A percentile compares a stretch with the other conserved stretches of the same genome.
phyloP scores from a whole-genome alignment of 1,140 invertebrate genomes.

The Bursaphelenchus mucronatus region DNA sequence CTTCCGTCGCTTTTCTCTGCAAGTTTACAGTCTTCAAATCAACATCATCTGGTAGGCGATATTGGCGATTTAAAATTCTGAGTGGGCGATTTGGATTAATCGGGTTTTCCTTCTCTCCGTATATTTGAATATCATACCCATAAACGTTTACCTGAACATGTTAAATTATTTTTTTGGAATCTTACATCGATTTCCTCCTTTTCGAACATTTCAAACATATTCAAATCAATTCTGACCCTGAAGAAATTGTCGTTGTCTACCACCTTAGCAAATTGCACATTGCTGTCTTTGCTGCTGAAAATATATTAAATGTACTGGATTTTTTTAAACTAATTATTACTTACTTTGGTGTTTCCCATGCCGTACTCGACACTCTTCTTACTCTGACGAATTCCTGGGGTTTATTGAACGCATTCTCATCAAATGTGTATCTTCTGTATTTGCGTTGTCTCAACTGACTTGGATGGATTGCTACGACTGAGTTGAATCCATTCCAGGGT shows the following conservation, averaged over 20 bases:
- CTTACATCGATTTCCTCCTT: constrained; percentile 30
- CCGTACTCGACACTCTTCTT: constrained; percentile 27
- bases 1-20: constrained; percentile 14
- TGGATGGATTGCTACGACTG: constrained; percentile 16
- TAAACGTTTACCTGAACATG: constrained; percentile 22
- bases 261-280: constrained; percentile 22
- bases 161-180: neutral
- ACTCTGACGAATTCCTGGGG: constrained; percentile 2
- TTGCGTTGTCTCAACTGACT: constrained; percentile 10
- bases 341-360: constrained; percentile 34
- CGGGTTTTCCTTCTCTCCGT: constrained; percentile 33
- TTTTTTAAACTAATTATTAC: constrained; percentile 2
- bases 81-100: constrained; percentile 22
- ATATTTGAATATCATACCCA: constrained; percentile 36
- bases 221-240: constrained; percentile 26
- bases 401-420: constrained; percentile 8
- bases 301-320: constrained; percentile 3
- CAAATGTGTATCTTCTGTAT: neutral
- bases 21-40: constrained; percentile 34
- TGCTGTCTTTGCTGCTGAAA: constrained; percentile 18
- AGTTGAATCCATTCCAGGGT: constrained; percentile 16
- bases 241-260: constrained; percentile 20
- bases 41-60: constrained; percentile 34
- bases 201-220: constrained; percentile 25
- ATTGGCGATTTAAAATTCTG: constrained; percentile 32